A percentile compares a stretch with the other conserved stretches of the same genome.
Evolutionary conservation across 2,888 invertebrate species (phyloP).

Genomic region (Caenorhabditis sp.): DNA sequence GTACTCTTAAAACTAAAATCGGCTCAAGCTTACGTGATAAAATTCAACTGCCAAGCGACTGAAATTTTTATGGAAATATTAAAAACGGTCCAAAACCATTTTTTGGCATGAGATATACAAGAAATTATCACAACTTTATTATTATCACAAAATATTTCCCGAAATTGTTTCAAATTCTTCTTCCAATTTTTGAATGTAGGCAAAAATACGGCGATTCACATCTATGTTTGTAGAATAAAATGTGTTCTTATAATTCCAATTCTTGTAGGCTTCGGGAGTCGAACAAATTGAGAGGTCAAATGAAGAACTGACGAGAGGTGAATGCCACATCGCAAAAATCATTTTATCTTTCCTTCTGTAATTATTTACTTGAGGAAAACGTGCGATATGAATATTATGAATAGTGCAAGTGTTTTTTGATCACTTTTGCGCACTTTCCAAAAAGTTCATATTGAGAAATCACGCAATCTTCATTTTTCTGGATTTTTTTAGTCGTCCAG

Average conservation of each 20-base stretch:
- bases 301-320: slow-evolving; percentile 30
- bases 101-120: neutral
- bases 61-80: no score
- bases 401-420: no score
- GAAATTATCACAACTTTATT: neutral
- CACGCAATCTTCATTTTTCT: no score
- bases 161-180: neutral
- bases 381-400: no score
- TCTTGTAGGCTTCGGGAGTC: slow-evolving; percentile 13
- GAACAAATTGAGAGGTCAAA: slow-evolving; percentile 36
- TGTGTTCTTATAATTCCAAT: slow-evolving; percentile 48
- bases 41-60: no score
- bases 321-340: slow-evolving; percentile 50
- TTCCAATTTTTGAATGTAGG: slow-evolving; percentile 9
- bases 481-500: neutral
- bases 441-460: no score
- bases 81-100: no score
- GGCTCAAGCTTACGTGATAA: no score
- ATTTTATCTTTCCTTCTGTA: slow-evolving; percentile 42
- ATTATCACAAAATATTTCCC: neutral
- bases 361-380: no score
- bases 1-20: no score
- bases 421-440: no score
- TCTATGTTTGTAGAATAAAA: slow-evolving; percentile 25
- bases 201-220: slow-evolving; percentile 13